phyloP scores from a whole-genome alignment of 2,888 invertebrate species.

The Plemyria rubiginata region DNA sequence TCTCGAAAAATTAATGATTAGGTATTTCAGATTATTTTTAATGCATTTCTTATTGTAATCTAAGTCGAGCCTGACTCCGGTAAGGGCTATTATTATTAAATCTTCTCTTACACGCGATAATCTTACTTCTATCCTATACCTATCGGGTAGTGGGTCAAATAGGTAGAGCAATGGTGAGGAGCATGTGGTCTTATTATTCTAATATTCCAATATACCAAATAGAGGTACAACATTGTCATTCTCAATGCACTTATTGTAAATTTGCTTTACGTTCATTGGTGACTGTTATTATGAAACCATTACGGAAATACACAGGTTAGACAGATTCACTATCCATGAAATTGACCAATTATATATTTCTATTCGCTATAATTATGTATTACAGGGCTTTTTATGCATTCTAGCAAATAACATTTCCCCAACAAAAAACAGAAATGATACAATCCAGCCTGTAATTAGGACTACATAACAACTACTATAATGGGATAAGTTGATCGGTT shows the following conservation, averaged over 20 bases:
- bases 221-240: too few relatives aligned
- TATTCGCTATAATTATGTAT: background rate
- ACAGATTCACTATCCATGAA: constrained; percentile 1
- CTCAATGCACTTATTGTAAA: background rate
- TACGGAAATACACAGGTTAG: background rate
- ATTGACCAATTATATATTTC: constrained; percentile 4
- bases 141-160: too few relatives aligned
- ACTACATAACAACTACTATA: constrained; percentile 67
- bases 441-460: constrained; percentile 61
- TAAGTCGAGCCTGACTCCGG: too few relatives aligned
- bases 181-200: too few relatives aligned
- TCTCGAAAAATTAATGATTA: too few relatives aligned
- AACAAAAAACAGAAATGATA: constrained; percentile 56
- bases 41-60: too few relatives aligned
- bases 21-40: too few relatives aligned
- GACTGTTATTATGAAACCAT: background rate
- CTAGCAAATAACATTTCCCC: constrained; percentile 55
- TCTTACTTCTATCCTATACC: too few relatives aligned
- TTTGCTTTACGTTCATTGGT: background rate
- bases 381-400: constrained; percentile 28
- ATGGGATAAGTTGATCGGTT: constrained; percentile 60
- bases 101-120: too few relatives aligned
- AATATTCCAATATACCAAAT: too few relatives aligned
- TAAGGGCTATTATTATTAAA: too few relatives aligned
- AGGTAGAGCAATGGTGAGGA: too few relatives aligned